Evolutionary conservation across 2,113 vertebrate genomes (phyloP), one percentile per base, ranked within the genome.

Genomic region (Lates calcarifer): DNA sequence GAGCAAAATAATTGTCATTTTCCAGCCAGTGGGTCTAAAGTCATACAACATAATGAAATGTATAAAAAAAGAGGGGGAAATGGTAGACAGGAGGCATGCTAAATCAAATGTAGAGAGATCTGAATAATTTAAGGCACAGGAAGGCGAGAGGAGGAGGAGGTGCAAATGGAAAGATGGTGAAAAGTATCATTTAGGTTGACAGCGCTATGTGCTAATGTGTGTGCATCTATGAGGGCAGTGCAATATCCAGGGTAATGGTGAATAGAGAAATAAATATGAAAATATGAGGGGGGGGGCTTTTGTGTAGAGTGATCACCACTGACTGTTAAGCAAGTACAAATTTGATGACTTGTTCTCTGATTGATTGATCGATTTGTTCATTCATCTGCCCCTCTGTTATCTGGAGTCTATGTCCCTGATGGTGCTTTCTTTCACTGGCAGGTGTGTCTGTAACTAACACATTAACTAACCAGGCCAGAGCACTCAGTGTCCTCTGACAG

Each of bases 1-100:
- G 93, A 95, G 94, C 94, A 95, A 94, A 95, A 95, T 95, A 95
- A 95, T 95, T 95, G 94, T 95, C 94, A 95, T 95, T 96, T 95
- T 95, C 93, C 94, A 95, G 94, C 94, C 94, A 94, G 93, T 95
- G 94, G 94, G 93, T 93, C 92, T 95, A 94, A 94, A 95, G 94
- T 96, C 94, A 94, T 94, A 95, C 93, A 95, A 94, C 93, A 95
- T 95, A 95, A 94, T 96, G 94, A 94, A 95, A 95, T 94, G 94
- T 95, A 94, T 93, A 94, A 94, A 94, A 94, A 95, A 94, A 92
- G 86, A 90, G 74, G 90, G 87, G 89, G 87, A 82, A 92, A 92
- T 90, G 91, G 93, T 87, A 93, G 92, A 94, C 91, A 94, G 93
- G 91, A 94, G 93, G 92, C 92, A 94, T 94, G 93, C 92, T 95